phyloP scores from a whole-genome alignment of 2,113 vertebrate genomes.

The Elanoides forficatus region DNA sequence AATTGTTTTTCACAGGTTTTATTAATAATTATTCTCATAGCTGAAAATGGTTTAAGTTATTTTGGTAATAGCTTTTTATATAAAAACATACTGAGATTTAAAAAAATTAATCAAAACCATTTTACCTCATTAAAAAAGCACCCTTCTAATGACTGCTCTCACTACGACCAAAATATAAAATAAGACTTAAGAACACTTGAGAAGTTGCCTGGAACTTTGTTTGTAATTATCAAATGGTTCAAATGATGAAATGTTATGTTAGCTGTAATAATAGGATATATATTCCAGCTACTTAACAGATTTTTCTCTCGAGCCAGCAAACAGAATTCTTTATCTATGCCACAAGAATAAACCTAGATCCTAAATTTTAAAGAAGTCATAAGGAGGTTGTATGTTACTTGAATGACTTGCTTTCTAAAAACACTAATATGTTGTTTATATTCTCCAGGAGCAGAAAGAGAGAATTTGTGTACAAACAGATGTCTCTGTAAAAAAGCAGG shows the following conservation, averaged over 20 bases:
- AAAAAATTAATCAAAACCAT: background rate
- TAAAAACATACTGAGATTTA: background rate
- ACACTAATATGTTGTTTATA: conserved; percentile 12
- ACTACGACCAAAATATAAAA: background rate
- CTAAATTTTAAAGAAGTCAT: conserved; percentile 36
- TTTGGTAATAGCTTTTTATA: background rate
- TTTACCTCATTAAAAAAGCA: background rate
- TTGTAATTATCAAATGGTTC: background rate
- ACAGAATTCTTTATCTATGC: background rate
- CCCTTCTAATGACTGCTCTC: background rate
- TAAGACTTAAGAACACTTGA: background rate
- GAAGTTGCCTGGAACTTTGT: background rate
- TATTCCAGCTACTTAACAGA: background rate
- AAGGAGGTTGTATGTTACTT: background rate
- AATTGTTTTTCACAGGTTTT: background rate
- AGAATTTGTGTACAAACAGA: conserved; percentile 33
- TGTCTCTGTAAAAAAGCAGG: conserved; percentile 7
- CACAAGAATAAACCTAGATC: conserved; percentile 5
- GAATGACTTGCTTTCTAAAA: conserved; percentile 44
- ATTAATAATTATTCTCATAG: background rate
- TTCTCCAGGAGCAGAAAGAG: background rate
- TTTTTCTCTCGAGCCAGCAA: background rate
- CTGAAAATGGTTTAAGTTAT: background rate
- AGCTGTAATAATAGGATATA: background rate
- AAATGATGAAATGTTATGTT: background rate